phyloP scores from a whole-genome alignment of 1,140 invertebrate species.

The Himalopsyche phryganea region DNA sequence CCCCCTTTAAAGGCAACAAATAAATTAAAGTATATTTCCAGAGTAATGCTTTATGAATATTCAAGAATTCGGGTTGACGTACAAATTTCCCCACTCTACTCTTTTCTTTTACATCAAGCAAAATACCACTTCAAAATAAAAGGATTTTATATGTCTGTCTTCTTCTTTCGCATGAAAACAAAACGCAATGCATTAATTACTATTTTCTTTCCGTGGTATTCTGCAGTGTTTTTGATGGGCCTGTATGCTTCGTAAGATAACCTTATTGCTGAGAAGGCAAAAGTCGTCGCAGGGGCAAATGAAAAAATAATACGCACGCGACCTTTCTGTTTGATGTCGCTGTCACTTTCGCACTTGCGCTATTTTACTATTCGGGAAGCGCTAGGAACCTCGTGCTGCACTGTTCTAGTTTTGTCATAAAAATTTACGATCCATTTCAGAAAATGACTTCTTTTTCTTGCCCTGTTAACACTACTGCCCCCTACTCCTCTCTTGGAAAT shows the following conservation, averaged over 20 bases:
- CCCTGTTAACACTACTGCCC: conserved; percentile 24
- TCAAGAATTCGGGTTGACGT: conserved; percentile 12
- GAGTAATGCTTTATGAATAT: conserved; percentile 24
- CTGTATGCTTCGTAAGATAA: conserved; percentile 19
- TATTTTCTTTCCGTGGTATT: conserved; percentile 1
- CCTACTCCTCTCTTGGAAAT: not conserved
- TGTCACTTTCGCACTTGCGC: conserved; percentile 11
- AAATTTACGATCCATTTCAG: conserved; percentile 35
- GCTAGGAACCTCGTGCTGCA: conserved; percentile 14
- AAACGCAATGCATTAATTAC: too few relatives aligned
- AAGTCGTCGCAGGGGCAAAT: conserved; percentile 25
- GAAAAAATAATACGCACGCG: conserved; percentile 35
- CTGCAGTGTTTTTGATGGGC: conserved; percentile 9
- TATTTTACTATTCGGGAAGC: not conserved
- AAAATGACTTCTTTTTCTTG: conserved; percentile 35
- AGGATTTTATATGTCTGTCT: too few relatives aligned
- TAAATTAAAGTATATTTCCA: conserved; percentile 23
- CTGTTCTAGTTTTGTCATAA: conserved; percentile 25
- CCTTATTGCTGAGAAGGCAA: conserved; percentile 32
- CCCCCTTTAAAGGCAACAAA: conserved; percentile 15
- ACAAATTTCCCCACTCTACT: not conserved
- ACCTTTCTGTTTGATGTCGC: conserved; percentile 23
- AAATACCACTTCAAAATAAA: too few relatives aligned
- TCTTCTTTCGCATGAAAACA: too few relatives aligned
- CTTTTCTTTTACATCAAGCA: not conserved